Evolutionary conservation across 2,888 invertebrate genomes (phyloP), one percentile per base, ranked within the genome.

Genomic region (Lucinisca nassula): DNA sequence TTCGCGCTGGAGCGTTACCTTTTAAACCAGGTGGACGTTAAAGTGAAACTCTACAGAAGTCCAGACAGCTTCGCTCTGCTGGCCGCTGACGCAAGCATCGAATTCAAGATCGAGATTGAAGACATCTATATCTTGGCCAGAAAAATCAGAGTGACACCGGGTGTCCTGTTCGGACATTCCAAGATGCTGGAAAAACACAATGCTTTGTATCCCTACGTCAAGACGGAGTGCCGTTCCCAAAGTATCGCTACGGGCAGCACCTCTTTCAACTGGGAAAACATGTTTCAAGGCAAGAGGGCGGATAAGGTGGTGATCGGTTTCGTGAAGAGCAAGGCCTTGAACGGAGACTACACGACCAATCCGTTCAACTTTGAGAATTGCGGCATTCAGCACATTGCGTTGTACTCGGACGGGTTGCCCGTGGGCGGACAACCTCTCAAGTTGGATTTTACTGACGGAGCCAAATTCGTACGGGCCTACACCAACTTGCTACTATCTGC

Each of bases 331-430:
- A 76, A 45, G 32, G 79, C 76, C 24, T n/a, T 82, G n/a, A 80
- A 75, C 37, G 88, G 88, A 61, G 67, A 67, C 55, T 82, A 85
- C 51, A 61, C 79, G 27, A 58, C 35, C 24, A 88, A 88, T 51
- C 88, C 85, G 10, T 88, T 79, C 73, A 77, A 82, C 38, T 88
- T 88, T 55, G 79, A 88, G 72, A 79, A 85, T n/a, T 85, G 77
- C 45, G 70, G 67, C 17, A 27, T 88, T 17, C 72, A 55, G n/a
- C 51, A 77, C 27, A 83, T 88, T 27, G 80, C 77, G 17, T 38
- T 88, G 51, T 88, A 82, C 40, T 75, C 75, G 0, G 82, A 88
- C 55, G 72, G 76, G 6, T 40, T 82, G 30, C 88, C 88, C 6
- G 79, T 85, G 1, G 75, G 79, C 21, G 85, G 85, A 17, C 85